Evolutionary conservation across 1,140 invertebrate species (phyloP).

Genomic region (Nasonia vitripennis): DNA sequence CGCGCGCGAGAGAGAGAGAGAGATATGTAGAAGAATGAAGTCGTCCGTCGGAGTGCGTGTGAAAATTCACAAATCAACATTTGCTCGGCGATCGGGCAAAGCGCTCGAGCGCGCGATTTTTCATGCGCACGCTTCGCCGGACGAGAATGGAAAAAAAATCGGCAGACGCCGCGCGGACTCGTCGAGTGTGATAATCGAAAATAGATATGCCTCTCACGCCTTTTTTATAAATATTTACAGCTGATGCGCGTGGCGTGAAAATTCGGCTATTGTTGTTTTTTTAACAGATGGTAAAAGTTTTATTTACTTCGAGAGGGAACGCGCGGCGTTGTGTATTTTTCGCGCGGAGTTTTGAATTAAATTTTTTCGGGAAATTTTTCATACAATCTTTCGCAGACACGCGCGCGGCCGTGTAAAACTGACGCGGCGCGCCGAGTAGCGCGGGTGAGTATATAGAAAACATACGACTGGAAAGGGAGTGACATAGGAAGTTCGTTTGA

Average conservation of each 20-base stretch:
- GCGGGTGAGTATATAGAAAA: neutral
- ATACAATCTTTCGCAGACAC: neutral
- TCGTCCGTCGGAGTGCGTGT: neutral
- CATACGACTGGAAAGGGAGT: neutral
- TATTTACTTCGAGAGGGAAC: too few relatives aligned
- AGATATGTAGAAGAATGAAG: neutral
- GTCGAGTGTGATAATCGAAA: too few relatives aligned
- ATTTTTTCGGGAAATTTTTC: neutral
- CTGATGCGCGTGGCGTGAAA: too few relatives aligned
- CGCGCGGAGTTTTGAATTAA: neutral
- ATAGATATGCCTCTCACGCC: too few relatives aligned
- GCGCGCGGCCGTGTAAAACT: neutral
- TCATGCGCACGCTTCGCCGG: neutral
- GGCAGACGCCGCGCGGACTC: neutral
- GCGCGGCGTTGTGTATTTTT: too few relatives aligned
- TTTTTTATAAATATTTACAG: too few relatives aligned
- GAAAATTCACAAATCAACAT: constrained; percentile 43
- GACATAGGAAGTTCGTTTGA: neutral
- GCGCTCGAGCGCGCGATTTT: constrained; percentile 14
- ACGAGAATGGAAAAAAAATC: constrained; percentile 23
- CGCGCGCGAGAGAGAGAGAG: too few relatives aligned
- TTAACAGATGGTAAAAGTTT: too few relatives aligned
- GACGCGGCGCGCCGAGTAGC: neutral
- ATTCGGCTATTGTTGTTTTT: too few relatives aligned
- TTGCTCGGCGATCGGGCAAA: constrained; percentile 8